Evolutionary conservation across 2,113 vertebrate genomes (phyloP).

Genomic region (Plecotus auritus): DNA sequence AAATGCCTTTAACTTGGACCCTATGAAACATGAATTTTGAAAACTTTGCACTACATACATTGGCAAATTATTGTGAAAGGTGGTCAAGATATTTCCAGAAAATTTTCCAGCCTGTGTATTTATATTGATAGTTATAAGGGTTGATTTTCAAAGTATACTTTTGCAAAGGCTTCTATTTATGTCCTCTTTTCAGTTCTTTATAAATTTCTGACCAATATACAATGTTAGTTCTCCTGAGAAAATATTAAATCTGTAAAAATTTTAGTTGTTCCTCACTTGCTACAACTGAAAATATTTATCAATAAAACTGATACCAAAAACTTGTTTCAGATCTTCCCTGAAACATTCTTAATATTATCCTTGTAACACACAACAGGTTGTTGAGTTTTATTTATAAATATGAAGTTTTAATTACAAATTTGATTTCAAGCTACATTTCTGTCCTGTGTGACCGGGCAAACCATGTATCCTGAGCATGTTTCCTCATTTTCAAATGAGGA

Average conservation of each 20-base stretch:
- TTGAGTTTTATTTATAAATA: background rate
- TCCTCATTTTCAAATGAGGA: background rate
- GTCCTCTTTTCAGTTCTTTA: background rate
- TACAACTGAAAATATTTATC: conserved; percentile 30
- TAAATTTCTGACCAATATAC: background rate
- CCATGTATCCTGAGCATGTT: background rate
- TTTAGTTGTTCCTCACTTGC: conserved; percentile 13
- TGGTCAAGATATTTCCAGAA: background rate
- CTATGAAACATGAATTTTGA: conserved; percentile 1
- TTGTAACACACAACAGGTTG: background rate
- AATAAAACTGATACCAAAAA: conserved; percentile 26
- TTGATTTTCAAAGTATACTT: conserved; percentile 33
- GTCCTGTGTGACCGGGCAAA: background rate
- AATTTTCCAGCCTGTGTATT: background rate
- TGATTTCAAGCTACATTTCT: background rate
- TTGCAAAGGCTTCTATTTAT: background rate
- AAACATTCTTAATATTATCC: background rate
- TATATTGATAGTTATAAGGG: background rate
- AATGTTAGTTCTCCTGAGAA: conserved; percentile 2
- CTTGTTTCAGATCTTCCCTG: background rate
- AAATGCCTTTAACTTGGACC: background rate
- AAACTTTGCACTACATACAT: background rate
- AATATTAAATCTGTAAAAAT: background rate
- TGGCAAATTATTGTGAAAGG: conserved; percentile 37
- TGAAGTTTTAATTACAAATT: background rate